Conservation (phyloP, 2,113 vertebrate genomes). For the human region DNA sequence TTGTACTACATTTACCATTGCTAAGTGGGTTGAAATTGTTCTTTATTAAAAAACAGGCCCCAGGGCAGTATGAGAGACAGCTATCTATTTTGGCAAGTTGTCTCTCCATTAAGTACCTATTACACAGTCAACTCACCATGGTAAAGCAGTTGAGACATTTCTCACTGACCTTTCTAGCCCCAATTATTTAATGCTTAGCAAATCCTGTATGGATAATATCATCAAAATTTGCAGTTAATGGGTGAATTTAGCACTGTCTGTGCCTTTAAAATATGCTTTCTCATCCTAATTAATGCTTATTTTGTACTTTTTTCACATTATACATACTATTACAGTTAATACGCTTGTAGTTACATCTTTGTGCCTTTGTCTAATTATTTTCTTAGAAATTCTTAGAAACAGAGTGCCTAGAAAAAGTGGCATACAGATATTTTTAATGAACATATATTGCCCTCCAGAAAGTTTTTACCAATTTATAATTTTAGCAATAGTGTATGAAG, state of each 20-base stretch:
- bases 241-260: neutral
- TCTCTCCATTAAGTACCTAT: neutral
- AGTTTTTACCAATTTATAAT: neutral
- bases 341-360: neutral
- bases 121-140: neutral
- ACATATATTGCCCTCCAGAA: neutral
- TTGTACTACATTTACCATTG: slow-evolving; percentile 47
- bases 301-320: neutral
- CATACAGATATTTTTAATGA: neutral
- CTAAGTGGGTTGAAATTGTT: slow-evolving; percentile 22
- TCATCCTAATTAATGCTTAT: neutral
- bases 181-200: neutral
- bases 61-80: neutral
- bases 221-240: neutral
- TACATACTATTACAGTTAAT: neutral
- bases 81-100: neutral
- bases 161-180: neutral
- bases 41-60: slow-evolving; percentile 23
- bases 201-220: slow-evolving; percentile 15
- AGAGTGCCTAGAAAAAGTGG: neutral
- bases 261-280: neutral
- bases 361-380: slow-evolving; percentile 22
- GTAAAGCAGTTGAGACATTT: neutral
- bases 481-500: neutral
- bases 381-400: slow-evolving; percentile 12